phyloP scores from a whole-genome alignment of 1,140 invertebrate species.

The Antheraea pernyi region DNA sequence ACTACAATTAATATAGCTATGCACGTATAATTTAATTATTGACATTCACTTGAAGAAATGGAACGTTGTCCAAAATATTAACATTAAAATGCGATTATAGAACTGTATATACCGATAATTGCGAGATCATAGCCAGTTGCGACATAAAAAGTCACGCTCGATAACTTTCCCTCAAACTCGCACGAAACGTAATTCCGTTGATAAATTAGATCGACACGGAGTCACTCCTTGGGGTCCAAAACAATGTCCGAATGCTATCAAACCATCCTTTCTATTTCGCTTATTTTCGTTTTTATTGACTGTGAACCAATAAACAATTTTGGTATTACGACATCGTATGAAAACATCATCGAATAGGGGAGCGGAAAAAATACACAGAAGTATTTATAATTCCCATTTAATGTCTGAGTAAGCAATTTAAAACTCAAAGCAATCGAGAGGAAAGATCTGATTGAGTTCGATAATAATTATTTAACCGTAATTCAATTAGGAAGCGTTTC shows the following conservation, averaged over 20 bases:
- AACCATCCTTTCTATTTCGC: constrained; percentile 33
- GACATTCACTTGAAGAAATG: no score
- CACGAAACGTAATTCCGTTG: constrained; percentile 17
- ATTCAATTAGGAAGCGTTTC: constrained; percentile 20
- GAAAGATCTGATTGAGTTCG: constrained; percentile 17
- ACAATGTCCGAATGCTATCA: constrained; percentile 37
- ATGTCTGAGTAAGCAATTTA: constrained; percentile 30
- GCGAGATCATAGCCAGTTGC: neutral
- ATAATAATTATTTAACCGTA: constrained; percentile 21
- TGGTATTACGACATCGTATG: constrained; percentile 22
- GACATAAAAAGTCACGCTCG: neutral
- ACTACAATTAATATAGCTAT: no score
- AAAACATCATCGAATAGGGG: constrained; percentile 18
- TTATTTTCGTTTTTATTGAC: constrained; percentile 42
- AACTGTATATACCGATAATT: neutral
- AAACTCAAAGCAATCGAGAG: constrained; percentile 20
- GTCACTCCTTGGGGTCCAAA: constrained; percentile 24
- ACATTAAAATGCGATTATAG: neutral
- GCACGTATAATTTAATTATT: no score
- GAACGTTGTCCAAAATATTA: neutral
- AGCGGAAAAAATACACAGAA: constrained; percentile 19
- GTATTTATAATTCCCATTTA: constrained; percentile 23
- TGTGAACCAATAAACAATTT: constrained; percentile 27
- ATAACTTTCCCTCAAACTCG: constrained; percentile 16
- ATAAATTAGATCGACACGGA: constrained; percentile 46